Conservation (phyloP, 2,888 invertebrate genomes). For the Cephus runcator region DNA sequence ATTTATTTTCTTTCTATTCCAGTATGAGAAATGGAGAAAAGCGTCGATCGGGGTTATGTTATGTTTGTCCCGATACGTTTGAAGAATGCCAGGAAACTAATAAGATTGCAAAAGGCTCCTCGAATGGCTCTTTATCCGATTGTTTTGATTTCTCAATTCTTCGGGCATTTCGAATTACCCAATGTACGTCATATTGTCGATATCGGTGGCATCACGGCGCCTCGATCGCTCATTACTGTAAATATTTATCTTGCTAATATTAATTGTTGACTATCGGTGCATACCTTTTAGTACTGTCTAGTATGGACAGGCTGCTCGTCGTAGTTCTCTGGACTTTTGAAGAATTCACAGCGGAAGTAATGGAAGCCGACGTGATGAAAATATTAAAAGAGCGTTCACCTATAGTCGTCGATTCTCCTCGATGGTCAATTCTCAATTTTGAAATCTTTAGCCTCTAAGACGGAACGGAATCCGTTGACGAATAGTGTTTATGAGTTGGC, state of each 20-base stretch:
- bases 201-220: background rate
- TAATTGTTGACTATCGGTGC: background rate
- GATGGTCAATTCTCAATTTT: background rate
- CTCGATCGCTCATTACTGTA: background rate
- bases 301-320: background rate
- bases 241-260: background rate
- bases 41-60: background rate
- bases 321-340: background rate
- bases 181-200: background rate
- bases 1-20: background rate
- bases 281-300: background rate
- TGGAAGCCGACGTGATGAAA: background rate
- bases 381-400: background rate
- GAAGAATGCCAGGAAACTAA: background rate
- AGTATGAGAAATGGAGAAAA: background rate
- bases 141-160: background rate
- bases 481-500: background rate
- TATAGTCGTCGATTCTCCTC: background rate
- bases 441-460: background rate
- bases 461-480: background rate
- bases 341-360: background rate
- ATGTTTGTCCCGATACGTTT: background rate
- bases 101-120: background rate
- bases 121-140: background rate
- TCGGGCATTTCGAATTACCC: background rate